Conservation (phyloP, 2,888 invertebrate genomes). For the Diplolepis rosae region DNA sequence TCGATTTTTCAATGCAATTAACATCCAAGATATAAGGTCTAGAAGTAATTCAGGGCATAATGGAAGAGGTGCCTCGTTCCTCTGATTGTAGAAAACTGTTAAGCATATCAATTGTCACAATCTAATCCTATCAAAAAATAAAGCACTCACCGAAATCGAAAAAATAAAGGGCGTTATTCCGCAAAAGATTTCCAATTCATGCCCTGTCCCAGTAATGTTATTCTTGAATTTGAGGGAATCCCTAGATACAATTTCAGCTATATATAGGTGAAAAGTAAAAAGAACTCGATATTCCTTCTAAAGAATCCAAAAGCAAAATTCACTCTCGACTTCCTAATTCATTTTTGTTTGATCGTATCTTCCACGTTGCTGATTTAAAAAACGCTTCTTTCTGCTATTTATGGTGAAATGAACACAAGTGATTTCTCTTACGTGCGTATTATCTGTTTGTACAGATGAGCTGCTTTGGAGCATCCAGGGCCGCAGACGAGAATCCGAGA, state of each 20-base stretch:
- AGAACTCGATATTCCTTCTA: neutral
- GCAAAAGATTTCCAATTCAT: neutral
- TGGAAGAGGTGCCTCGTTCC: neutral
- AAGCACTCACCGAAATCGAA: constrained; percentile 8
- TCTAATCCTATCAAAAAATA: neutral
- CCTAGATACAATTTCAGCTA: neutral
- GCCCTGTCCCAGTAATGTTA: neutral
- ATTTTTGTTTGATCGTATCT: neutral
- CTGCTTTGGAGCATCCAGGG: neutral
- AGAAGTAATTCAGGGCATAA: neutral
- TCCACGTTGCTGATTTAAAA: neutral
- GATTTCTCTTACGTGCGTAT: neutral
- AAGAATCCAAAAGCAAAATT: neutral
- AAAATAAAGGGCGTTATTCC: neutral
- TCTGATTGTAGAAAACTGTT: neutral
- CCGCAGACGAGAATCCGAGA: neutral
- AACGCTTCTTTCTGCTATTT: neutral
- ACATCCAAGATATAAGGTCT: too few relatives aligned
- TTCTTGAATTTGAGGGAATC: neutral
- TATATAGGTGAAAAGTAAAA: neutral
- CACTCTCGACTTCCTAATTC: neutral
- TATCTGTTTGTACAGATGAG: neutral
- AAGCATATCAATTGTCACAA: neutral
- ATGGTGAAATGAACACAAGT: neutral
- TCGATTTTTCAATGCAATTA: too few relatives aligned